These are phyloP conservation scores for Lasioglossum vierecki DNA, from an alignment of 2,888 invertebrate genomes.

Conservation along the genomic window DNA sequence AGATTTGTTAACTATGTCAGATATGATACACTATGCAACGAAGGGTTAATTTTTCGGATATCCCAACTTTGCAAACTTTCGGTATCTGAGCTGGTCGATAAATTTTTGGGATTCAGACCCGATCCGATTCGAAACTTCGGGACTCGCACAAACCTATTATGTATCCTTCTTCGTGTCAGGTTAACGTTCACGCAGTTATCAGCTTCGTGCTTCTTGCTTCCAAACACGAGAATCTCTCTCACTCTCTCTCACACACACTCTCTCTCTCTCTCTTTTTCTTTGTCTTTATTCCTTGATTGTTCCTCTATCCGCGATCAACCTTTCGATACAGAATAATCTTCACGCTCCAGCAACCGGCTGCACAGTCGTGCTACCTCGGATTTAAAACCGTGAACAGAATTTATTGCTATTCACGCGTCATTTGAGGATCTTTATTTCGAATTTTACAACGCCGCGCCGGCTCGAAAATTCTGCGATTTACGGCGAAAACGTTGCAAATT, in stretches of 20 bases:
- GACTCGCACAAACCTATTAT: too few species aligned
- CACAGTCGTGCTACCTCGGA: neutral
- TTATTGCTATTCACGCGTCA: slow-evolving; percentile 3
- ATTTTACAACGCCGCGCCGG: neutral
- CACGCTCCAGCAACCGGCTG: slow-evolving; percentile 2
- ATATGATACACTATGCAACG: too few species aligned
- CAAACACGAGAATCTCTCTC: slow-evolving; percentile 58
- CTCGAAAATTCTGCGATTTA: neutral
- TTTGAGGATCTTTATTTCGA: neutral
- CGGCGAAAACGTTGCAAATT: neutral
- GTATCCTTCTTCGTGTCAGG: slow-evolving; percentile 52
- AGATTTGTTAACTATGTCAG: too few species aligned
- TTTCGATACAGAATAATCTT: neutral
- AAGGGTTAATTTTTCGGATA: neutral
- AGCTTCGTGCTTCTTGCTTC: slow-evolving; percentile 72
- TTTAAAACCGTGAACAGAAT: neutral
- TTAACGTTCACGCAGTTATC: slow-evolving; percentile 68
- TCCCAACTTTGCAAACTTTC: neutral
- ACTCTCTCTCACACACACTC: slow-evolving; percentile 15
- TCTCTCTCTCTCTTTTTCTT: slow-evolving; percentile 9
- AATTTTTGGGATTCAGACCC: neutral
- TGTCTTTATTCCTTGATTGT: slow-evolving; percentile 38
- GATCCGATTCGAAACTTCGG: neutral
- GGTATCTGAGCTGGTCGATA: neutral
- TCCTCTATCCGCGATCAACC: slow-evolving; percentile 43